Conservation (phyloP, 2,888 invertebrate species). For the Drosophila cyrtoloma region DNA sequence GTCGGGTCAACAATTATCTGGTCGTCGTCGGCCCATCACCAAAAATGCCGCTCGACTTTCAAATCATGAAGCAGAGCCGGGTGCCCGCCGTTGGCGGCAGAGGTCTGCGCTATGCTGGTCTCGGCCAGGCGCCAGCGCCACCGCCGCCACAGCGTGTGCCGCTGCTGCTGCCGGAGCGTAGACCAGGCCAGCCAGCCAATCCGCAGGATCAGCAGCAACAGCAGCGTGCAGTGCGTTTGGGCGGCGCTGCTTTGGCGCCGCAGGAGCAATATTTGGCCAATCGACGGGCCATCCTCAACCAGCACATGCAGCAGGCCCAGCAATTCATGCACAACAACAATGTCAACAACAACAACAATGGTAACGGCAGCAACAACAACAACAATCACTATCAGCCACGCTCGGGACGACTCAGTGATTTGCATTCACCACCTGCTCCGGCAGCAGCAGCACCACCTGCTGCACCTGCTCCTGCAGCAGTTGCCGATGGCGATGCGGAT, state of each 20-base stretch:
- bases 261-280: conserved; percentile 82
- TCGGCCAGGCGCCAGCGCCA: conserved; percentile 58
- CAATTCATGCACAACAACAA: conserved; percentile 79
- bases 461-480: conserved; percentile 28
- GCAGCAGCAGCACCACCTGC: conserved; percentile 26
- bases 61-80: conserved; percentile 84
- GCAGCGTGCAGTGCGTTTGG: conserved; percentile 67
- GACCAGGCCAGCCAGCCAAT: conserved; percentile 38
- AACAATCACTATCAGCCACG: conserved; percentile 81
- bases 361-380: conserved; percentile 33
- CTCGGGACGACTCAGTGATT: conserved; percentile 73
- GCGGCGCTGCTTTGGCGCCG: conserved; percentile 65
- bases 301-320: conserved; percentile 78
- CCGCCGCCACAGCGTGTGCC: conserved; percentile 50
- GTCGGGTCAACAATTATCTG: conserved; percentile 90
- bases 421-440: conserved; percentile 66
- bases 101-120: conserved; percentile 54
- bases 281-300: conserved; percentile 82
- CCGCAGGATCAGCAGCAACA: conserved; percentile 49
- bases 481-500: conserved; percentile 78
- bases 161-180: conserved; percentile 43
- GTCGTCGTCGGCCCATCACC: conserved; percentile 88
- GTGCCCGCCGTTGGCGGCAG: conserved; percentile 77
- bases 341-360: conserved; percentile 74
- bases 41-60: conserved; percentile 84